Evolutionary conservation across 2,797 vertebrate species (phyloP).

Genomic region (Myotis pilosus): DNA sequence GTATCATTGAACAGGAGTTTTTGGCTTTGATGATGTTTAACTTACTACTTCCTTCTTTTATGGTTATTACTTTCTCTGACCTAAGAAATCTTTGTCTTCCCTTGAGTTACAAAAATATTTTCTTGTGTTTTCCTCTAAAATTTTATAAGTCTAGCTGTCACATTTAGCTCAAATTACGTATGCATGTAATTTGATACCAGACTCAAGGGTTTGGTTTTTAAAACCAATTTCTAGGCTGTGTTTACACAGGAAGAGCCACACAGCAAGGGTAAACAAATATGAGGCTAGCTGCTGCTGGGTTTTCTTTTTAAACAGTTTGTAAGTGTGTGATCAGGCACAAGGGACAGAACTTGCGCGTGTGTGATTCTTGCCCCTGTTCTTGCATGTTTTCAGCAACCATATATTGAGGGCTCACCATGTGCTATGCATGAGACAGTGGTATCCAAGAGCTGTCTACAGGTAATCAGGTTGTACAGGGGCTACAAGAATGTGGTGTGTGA

Average conservation of each 20-base stretch:
- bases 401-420: background rate
- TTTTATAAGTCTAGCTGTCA: background rate
- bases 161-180: background rate
- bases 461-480: background rate
- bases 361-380: background rate
- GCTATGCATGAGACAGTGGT: background rate
- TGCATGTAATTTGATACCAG: background rate
- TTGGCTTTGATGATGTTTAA: background rate
- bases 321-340: background rate
- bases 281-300: background rate
- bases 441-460: accelerated
- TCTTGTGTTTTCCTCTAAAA: background rate
- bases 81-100: background rate
- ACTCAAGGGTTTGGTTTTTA: background rate
- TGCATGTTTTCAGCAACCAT: background rate
- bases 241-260: background rate
- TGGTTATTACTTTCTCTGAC: background rate
- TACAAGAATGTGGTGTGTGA: background rate
- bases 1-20: background rate
- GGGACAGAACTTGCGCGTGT: background rate
- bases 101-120: background rate
- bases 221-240: background rate
- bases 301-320: background rate
- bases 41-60: background rate
- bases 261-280: background rate